A percentile compares a stretch with the other conserved stretches of the same genome.
Evolutionary conservation across 2,888 invertebrate genomes (phyloP).

Genomic region (Caprella mutica): DNA sequence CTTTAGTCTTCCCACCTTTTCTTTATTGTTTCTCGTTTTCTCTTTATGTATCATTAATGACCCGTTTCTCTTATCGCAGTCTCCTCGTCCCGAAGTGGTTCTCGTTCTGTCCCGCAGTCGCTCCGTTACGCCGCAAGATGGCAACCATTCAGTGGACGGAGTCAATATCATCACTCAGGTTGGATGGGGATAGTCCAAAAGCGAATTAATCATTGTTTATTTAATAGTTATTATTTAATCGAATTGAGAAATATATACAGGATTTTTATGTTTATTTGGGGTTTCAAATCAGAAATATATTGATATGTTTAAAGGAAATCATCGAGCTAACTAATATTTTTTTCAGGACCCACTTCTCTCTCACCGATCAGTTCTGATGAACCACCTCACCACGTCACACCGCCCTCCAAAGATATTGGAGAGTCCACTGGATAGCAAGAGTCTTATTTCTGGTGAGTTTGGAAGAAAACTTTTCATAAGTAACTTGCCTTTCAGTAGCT

Average conservation of each 20-base stretch:
- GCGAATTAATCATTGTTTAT: no score
- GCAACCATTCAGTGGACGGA: conserved; percentile 8
- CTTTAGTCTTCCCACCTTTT: background rate
- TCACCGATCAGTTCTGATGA: conserved; percentile 32
- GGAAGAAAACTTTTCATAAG: no score
- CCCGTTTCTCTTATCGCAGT: conserved; percentile 43
- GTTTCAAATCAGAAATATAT: no score
- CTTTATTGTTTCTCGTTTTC: background rate
- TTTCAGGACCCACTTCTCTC: conserved; percentile 20
- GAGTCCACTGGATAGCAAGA: conserved; percentile 36
- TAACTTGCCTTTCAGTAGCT: no score
- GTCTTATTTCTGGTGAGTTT: conserved; percentile 36
- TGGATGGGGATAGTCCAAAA: no score
- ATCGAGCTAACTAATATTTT: no score
- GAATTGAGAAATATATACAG: no score
- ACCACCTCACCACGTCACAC: conserved; percentile 33
- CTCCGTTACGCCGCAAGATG: conserved; percentile 38
- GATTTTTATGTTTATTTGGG: no score
- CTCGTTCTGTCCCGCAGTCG: conserved; percentile 57
- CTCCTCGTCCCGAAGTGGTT: conserved; percentile 65
- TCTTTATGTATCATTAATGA: no score
- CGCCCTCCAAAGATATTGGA: conserved; percentile 38
- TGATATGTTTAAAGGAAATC: no score
- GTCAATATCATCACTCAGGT: no score
- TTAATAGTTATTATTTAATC: no score